Evolutionary conservation across 2,888 invertebrate genomes (phyloP).

Genomic region (Ennomos erosarius): DNA sequence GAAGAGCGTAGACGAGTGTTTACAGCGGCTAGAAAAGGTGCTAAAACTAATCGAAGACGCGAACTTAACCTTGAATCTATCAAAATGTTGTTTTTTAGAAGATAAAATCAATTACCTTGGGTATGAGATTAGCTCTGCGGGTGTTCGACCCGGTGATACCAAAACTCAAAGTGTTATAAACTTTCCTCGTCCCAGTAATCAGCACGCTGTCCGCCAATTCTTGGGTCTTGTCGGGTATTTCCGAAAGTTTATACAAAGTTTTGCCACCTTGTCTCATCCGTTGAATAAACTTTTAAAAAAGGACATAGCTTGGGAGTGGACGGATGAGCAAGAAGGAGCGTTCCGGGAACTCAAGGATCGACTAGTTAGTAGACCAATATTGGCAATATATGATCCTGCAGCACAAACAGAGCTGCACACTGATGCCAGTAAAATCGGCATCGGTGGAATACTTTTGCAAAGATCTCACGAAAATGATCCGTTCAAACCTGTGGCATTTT

Average conservation of each 20-base stretch:
- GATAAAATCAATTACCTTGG: slow-evolving; percentile 21
- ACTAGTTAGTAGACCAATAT: background rate
- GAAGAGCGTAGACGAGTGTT: too few relatives aligned
- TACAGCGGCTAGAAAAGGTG: background rate
- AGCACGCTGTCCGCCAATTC: slow-evolving; percentile 10
- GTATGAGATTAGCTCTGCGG: slow-evolving; percentile 25
- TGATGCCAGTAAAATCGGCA: slow-evolving; percentile 10
- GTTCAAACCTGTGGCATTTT: background rate
- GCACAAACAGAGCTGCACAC: slow-evolving; percentile 6
- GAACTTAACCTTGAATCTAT: slow-evolving; percentile 3
- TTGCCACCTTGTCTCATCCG: background rate
- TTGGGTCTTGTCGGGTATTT: slow-evolving; percentile 20
- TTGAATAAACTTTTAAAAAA: slow-evolving; percentile 5
- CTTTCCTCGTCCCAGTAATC: slow-evolving; percentile 2
- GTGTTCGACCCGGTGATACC: slow-evolving; percentile 15
- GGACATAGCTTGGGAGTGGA: slow-evolving; percentile 2
- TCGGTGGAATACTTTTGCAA: background rate
- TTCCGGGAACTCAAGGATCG: background rate
- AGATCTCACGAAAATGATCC: too few relatives aligned
- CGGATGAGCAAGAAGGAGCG: background rate
- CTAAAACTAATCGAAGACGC: background rate
- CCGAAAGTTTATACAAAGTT: slow-evolving; percentile 9
- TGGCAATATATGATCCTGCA: slow-evolving; percentile 1
- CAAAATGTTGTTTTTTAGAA: background rate
- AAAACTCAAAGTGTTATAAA: background rate